Evolutionary conservation across 2,888 invertebrate species (phyloP).

Genomic region (Leucophora obtusa): DNA sequence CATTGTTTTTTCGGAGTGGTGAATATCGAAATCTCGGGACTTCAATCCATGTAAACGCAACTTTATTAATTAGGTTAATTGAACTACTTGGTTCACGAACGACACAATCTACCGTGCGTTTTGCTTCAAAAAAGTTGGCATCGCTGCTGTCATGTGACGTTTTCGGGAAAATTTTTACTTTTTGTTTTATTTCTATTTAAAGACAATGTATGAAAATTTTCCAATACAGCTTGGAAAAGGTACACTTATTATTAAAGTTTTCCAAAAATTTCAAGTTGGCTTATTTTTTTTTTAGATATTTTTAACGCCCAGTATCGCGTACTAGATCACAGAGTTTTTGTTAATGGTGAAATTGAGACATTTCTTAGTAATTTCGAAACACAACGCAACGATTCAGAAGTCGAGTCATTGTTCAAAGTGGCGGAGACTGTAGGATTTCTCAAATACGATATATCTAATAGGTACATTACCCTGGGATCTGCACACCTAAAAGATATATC

Average conservation of each 20-base stretch:
- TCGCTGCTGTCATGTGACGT: slow-evolving; percentile 60
- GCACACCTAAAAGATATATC: slow-evolving; percentile 66
- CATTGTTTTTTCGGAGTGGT: too few relatives aligned
- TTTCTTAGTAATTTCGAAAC: slow-evolving; percentile 93
- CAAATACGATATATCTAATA: slow-evolving; percentile 86
- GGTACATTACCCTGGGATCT: slow-evolving; percentile 81
- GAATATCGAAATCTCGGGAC: too few relatives aligned
- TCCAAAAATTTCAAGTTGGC: not conserved
- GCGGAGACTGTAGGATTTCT: slow-evolving; percentile 88
- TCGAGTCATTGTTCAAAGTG: slow-evolving; percentile 87
- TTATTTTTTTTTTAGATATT: slow-evolving; percentile 82
- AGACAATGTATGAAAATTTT: slow-evolving; percentile 58
- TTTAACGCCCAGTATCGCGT: slow-evolving; percentile 90
- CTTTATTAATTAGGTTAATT: too few relatives aligned
- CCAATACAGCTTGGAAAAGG: slow-evolving; percentile 62
- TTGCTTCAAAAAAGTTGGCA: too few relatives aligned
- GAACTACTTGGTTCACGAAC: too few relatives aligned
- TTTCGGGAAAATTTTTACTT: too few relatives aligned
- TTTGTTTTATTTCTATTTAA: too few relatives aligned
- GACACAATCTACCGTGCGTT: too few relatives aligned
- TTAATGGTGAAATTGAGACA: slow-evolving; percentile 91
- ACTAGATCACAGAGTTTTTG: slow-evolving; percentile 91
- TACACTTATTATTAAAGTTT: slow-evolving; percentile 30
- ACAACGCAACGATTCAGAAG: slow-evolving; percentile 86
- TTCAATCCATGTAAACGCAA: too few relatives aligned